Conservation (phyloP, 1,140 invertebrate species). For the Amyelois transitella region DNA sequence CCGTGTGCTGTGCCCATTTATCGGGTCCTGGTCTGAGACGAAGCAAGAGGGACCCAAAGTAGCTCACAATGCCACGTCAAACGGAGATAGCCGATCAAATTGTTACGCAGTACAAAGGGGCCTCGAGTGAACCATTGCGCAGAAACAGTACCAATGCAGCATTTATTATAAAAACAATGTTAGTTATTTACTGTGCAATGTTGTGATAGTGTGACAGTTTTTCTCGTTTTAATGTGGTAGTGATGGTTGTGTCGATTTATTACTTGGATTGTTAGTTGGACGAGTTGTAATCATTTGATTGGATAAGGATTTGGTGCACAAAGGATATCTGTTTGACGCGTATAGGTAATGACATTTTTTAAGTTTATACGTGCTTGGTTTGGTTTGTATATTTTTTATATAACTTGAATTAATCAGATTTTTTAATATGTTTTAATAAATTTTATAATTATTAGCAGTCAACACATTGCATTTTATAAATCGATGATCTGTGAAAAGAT, state of each 20-base stretch:
- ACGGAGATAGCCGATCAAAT: conserved; percentile 68
- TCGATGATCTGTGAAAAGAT: too few species aligned
- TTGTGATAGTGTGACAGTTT: neutral
- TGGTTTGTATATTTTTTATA: too few species aligned
- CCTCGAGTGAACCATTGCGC: conserved; percentile 53
- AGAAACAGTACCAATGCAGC: conserved; percentile 13
- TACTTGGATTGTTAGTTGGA: neutral
- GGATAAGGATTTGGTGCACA: neutral
- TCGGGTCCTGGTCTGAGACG: neutral
- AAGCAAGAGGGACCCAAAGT: neutral
- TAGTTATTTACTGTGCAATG: neutral
- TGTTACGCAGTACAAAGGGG: conserved; percentile 60
- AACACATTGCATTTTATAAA: too few species aligned
- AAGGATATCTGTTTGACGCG: neutral
- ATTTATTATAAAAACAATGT: conserved; percentile 5
- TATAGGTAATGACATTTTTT: neutral
- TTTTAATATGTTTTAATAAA: too few species aligned
- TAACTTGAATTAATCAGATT: too few species aligned
- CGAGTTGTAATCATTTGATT: neutral
- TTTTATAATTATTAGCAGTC: too few species aligned
- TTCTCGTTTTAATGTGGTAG: neutral
- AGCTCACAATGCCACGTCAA: conserved; percentile 44
- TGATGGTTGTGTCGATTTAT: neutral
- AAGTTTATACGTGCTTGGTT: too few species aligned
- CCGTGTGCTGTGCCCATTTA: neutral